Evolutionary conservation across 2,113 vertebrate species (phyloP), one percentile per base, ranked within the genome.

Genomic region (Leptobrachium ailaonicum): DNA sequence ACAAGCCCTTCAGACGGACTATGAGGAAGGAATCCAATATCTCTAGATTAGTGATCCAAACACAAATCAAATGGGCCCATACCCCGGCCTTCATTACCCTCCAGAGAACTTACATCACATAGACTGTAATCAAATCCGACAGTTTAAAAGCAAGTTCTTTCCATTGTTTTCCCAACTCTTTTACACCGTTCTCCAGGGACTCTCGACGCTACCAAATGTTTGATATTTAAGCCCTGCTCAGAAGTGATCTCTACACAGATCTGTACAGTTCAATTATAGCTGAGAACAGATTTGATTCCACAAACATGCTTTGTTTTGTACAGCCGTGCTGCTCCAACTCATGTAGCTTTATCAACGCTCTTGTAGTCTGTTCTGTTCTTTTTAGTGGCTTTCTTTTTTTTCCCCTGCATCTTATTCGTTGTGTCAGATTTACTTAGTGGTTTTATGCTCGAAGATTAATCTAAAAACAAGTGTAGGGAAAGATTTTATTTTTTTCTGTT

Each of bases 191-290:
- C 56, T 13, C 62, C 13, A 32, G 20, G 62, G n/a, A 64, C 62
- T 64, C 32, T 64, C n/a, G n/a, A 4, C n/a, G 56, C 62, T 40
- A 64, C 62, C 62, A 64, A 64, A 64, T 64, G 62, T 64, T 64
- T 64, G 62, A 64, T 64, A 64, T 64, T 64, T 20, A 40, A 32
- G 62, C 62, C 32, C 4, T 64, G n/a, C 62, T 64, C 32, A 7
- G 40, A 64, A 64, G 32, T 64, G n/a, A 64, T 64, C n/a, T 64
- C n/a, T 64, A 8, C 32, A 32, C n/a, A 32, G 62, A 64, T 64
- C 62, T 64, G 62, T 64, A 64, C 62, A 64, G 62, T 64, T 64
- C 62, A 64, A 64, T 64, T 64, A 64, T 64, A 64, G n/a, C 32
- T 20, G 32, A 2, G 62, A 64, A 64, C 62, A 64, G 62, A 64